phyloP scores from a whole-genome alignment of 2,113 vertebrate genomes.

The Calidris pygmaea region DNA sequence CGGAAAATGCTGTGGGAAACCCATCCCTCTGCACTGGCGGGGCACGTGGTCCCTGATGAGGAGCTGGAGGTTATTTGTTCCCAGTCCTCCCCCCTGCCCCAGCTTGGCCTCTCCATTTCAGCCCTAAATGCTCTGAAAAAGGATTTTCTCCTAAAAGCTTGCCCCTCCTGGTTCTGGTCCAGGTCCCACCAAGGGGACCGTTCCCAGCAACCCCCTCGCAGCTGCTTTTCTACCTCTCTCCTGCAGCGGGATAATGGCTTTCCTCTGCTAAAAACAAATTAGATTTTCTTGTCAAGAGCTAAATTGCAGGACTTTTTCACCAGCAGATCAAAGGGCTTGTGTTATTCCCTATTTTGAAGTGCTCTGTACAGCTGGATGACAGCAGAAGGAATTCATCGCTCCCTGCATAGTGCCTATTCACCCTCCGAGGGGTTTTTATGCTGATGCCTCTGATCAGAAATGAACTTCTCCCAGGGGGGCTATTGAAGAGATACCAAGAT shows the following conservation, averaged over 20 bases:
- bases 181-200: background rate
- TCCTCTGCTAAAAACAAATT: background rate
- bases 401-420: background rate
- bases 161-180: background rate
- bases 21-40: background rate
- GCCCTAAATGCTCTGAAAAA: background rate
- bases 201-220: background rate
- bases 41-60: accelerated
- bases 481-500: background rate
- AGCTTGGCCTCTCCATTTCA: background rate
- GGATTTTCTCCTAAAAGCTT: background rate
- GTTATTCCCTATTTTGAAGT: background rate
- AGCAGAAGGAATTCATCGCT: background rate
- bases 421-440: background rate
- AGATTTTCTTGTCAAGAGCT: background rate
- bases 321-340: background rate
- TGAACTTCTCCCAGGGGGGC: background rate
- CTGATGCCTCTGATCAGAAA: background rate
- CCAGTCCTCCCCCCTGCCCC: background rate
- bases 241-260: background rate
- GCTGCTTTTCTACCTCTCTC: background rate
- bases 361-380: background rate
- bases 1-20: background rate
- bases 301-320: background rate
- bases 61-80: background rate